Evolutionary conservation across 2,888 invertebrate species (phyloP), one percentile per base, ranked within the genome.

Genomic region (Pollenia angustigena): DNA sequence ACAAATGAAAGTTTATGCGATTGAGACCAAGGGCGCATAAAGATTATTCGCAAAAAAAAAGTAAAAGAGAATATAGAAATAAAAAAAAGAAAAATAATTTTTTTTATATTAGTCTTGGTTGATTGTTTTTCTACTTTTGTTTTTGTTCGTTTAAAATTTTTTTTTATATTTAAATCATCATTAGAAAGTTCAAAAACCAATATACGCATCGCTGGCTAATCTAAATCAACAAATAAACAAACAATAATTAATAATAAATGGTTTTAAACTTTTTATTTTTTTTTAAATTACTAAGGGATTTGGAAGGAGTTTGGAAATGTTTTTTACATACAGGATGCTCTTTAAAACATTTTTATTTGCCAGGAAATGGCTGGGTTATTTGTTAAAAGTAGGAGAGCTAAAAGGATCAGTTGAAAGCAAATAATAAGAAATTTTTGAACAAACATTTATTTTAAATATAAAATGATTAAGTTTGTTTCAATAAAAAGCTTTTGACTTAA

Each of bases 181-280:
- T 84, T 84, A 83, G 81, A 84, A 84, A 84, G 79, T 79, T 84
- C 52, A 64, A 81, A 81, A 83, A 86, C 84, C 87, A 84, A 87
- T 81, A 84, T 78, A 87, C 87, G 87, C 87, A 87, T 84, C 84
- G 81, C 64, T 84, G 83, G 62, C 50, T 81, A 66, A 81, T 84
- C 84, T 81, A 84, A 81, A 52, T 78, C 78, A 71, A 79, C 60
- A 60, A 75, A 60, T 52, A 75, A 78, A 46, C 69, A 58, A 81
- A 74, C 66, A 74, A 84, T 84, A 74, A 84, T 79, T 79, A 84
- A 84, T 79, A 84, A 84, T 79, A 84, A 84, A 84, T 78, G 69
- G n/a, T 56, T 68, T 76, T 23, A 76, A 78, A 83, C 56, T 84
- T 74, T 64, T 40, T 23, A 48, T 58, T 18, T 40, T 10, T n/a